These are phyloP conservation scores for Mesorhabditis belari DNA, from an alignment of 2,888 invertebrate genomes.

Conservation along the genomic window DNA sequence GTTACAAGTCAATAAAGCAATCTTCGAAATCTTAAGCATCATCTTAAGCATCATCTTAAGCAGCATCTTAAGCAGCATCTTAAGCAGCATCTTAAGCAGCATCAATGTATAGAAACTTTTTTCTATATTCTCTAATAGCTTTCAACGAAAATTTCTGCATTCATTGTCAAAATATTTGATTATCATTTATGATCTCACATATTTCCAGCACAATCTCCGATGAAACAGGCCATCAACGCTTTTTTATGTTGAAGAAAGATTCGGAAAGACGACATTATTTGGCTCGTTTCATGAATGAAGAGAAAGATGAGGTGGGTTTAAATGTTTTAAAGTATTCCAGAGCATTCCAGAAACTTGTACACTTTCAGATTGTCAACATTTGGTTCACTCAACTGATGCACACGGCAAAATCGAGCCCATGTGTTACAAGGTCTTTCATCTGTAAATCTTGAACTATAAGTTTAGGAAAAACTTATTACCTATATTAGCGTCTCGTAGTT, in stretches of 20 bases:
- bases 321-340: neutral
- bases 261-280: conserved; percentile 87
- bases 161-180: no score
- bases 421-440: neutral
- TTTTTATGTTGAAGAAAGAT: conserved; percentile 91
- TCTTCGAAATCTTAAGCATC: no score
- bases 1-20: no score
- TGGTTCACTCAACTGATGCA: conserved; percentile 66
- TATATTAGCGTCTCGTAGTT: no score
- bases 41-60: no score
- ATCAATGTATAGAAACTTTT: no score
- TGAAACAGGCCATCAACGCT: conserved; percentile 54
- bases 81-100: no score
- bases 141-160: no score
- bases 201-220: conserved; percentile 28
- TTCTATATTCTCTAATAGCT: no score
- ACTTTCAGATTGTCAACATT: conserved; percentile 71
- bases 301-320: conserved; percentile 19
- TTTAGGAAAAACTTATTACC: no score
- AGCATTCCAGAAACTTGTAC: neutral
- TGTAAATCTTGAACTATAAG: neutral
- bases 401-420: neutral
- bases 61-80: no score
- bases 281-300: conserved; percentile 55
- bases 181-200: no score